A percentile compares a stretch with the other conserved stretches of the same genome.
phyloP scores from a whole-genome alignment of 2,888 invertebrate genomes.

The Steromphala cineraria region DNA sequence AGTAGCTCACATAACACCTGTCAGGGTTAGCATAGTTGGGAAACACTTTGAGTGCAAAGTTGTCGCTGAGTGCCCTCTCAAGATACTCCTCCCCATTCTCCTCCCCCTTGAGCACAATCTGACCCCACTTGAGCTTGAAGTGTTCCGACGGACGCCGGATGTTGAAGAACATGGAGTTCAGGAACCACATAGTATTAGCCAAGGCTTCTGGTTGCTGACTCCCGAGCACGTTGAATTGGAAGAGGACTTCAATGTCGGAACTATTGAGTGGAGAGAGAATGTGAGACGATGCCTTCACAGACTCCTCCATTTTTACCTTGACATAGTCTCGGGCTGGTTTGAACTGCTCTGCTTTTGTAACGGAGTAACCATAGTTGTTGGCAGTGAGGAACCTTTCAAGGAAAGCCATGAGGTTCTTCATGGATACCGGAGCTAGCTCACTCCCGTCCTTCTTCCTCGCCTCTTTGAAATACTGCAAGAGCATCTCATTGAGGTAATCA shows the following conservation, averaged over 20 bases:
- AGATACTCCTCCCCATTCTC: slow-evolving; percentile 3
- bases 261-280: background rate
- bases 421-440: background rate
- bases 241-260: slow-evolving; percentile 3
- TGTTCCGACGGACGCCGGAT: slow-evolving; percentile 4
- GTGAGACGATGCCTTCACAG: background rate
- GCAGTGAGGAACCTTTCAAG: background rate
- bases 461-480: background rate
- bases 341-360: background rate
- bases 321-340: background rate
- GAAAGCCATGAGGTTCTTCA: background rate
- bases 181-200: slow-evolving; percentile 17
- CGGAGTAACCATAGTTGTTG: background rate
- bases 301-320: background rate
- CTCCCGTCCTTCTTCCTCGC: background rate
- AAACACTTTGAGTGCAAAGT: slow-evolving; percentile 4
- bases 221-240: background rate
- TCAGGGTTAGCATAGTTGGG: background rate
- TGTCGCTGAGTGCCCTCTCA: background rate
- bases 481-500: background rate
- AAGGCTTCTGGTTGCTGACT: background rate
- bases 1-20: background rate
- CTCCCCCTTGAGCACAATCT: background rate
- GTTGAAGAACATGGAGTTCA: slow-evolving; percentile 1
- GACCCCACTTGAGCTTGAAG: slow-evolving; percentile 12